Evolutionary conservation across 1,140 invertebrate species (phyloP).

Genomic region (Tetramorium alpestre): DNA sequence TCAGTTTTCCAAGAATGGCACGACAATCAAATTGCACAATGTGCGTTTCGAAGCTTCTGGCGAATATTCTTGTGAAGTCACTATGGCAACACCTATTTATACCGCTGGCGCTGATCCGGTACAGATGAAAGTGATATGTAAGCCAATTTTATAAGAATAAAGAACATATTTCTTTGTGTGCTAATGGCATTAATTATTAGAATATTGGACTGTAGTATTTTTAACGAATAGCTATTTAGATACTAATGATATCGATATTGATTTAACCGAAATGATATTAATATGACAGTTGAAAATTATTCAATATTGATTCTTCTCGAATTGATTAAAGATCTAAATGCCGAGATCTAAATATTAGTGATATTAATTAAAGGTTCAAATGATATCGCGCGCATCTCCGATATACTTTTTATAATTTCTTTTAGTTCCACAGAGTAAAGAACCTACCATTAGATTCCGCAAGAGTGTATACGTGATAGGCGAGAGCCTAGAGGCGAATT

Average conservation of each 20-base stretch:
- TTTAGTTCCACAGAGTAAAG: constrained; percentile 89
- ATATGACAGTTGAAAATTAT: not conserved
- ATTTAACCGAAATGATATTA: not conserved
- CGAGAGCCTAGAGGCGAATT: constrained; percentile 91
- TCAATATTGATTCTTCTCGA: not conserved
- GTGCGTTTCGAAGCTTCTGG: constrained; percentile 91
- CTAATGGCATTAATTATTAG: not conserved
- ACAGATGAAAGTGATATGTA: constrained; percentile 91
- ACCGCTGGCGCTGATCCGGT: constrained; percentile 90
- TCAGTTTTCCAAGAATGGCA: constrained; percentile 90
- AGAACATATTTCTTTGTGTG: not conserved
- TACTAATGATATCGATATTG: not conserved
- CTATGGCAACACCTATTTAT: constrained; percentile 91
- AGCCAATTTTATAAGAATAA: constrained; percentile 30
- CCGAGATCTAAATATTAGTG: not conserved
- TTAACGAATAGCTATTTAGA: not conserved
- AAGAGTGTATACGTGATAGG: constrained; percentile 89
- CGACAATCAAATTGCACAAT: constrained; percentile 90
- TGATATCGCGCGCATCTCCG: not conserved
- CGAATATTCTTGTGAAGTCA: constrained; percentile 91
- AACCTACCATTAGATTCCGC: constrained; percentile 90
- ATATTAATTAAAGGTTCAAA: not conserved
- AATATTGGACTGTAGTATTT: not conserved
- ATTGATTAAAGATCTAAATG: not conserved
- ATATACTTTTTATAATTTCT: constrained; percentile 18